These are phyloP conservation scores for Macropis europaea DNA, from an alignment of 2,888 invertebrate species.

Conservation along the genomic window DNA sequence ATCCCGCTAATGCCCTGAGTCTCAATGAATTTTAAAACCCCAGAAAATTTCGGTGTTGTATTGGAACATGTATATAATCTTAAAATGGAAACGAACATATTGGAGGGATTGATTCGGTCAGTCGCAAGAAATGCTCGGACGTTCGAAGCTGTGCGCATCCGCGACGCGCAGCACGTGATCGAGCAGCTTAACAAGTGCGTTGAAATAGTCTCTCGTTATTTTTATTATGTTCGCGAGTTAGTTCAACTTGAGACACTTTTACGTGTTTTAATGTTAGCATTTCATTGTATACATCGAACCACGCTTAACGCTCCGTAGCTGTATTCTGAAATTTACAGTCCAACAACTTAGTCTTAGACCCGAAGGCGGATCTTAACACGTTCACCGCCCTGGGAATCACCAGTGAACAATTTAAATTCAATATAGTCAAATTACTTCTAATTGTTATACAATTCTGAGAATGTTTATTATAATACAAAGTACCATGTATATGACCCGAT, in stretches of 20 bases:
- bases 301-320: not conserved
- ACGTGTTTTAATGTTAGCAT: not conserved
- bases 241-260: not conserved
- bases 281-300: not conserved
- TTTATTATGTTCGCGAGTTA: not conserved
- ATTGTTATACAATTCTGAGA: too few relatives aligned
- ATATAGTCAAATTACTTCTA: too few relatives aligned
- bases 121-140: not conserved
- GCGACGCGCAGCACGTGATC: slow-evolving; percentile 12
- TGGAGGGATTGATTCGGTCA: not conserved
- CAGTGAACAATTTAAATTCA: too few relatives aligned
- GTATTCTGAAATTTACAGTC: too few relatives aligned
- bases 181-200: not conserved
- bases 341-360: too few relatives aligned
- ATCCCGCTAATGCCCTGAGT: not conserved
- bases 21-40: not conserved
- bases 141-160: not conserved
- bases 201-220: not conserved
- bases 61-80: not conserved
- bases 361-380: too few relatives aligned
- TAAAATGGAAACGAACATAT: not conserved
- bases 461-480: too few relatives aligned
- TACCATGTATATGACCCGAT: too few relatives aligned
- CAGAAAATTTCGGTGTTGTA: not conserved
- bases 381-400: too few relatives aligned